Evolutionary conservation across 2,113 vertebrate genomes (phyloP).

Genomic region (Prochilodus magdalenae): DNA sequence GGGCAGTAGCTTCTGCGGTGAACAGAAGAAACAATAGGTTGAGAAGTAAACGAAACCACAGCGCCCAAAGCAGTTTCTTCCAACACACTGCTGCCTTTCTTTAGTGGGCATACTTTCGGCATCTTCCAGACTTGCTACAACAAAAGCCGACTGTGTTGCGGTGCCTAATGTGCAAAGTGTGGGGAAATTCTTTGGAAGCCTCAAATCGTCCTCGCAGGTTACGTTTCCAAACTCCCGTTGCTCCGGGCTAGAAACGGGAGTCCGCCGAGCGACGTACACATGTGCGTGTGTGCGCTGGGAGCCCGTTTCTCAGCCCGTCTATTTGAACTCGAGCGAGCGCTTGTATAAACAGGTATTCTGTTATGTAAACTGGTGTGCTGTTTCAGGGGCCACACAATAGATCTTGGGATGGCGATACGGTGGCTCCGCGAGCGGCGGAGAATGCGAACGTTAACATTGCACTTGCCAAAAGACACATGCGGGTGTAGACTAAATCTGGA

Average conservation of each 20-base stretch:
- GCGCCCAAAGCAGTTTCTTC: neutral
- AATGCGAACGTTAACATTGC: conserved; percentile 10
- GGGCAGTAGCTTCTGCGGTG: neutral
- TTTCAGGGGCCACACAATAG: conserved; percentile 16
- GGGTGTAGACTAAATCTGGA: conserved; percentile 4
- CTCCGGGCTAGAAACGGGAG: neutral
- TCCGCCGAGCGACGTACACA: neutral
- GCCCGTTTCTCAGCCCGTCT: conserved; percentile 1
- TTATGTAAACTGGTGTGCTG: conserved; percentile 41
- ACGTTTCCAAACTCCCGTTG: neutral
- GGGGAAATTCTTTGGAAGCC: conserved; percentile 1
- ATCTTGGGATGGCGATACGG: neutral
- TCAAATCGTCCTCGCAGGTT: conserved; percentile 4
- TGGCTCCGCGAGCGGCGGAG: neutral
- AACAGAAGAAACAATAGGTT: conserved; percentile 6
- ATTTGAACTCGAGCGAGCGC: neutral
- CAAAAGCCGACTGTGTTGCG: neutral
- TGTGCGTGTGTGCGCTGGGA: neutral
- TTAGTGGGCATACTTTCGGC: neutral
- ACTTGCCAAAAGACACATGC: conserved; percentile 3
- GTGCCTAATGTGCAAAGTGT: conserved; percentile 4
- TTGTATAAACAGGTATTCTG: conserved; percentile 15
- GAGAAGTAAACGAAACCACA: conserved; percentile 10
- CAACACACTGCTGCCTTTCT: neutral
- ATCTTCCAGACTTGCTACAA: neutral